Evolutionary conservation across 2,888 invertebrate species (phyloP), one percentile per base, ranked within the genome.

Genomic region (Spodoptera picta): DNA sequence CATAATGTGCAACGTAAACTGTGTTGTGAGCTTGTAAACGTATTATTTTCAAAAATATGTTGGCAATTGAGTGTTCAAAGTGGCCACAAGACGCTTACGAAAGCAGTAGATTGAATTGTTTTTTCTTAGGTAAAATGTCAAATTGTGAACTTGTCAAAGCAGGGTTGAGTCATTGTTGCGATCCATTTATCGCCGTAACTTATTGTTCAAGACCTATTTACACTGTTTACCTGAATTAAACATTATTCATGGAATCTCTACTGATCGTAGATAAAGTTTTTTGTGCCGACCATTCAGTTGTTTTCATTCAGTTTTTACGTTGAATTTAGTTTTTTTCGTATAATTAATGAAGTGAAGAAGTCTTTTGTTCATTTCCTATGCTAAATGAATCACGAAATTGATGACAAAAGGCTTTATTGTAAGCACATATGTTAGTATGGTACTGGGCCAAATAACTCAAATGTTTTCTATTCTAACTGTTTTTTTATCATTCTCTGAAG

Each of bases 91-190:
- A 87, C 82, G 85, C 83, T 80, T 82, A 80, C 82, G 81, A 82
- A 83, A 83, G 83, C 81, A 78, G 83, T 81, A 83, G 80, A 83
- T 87, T 81, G 85, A 83, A 87, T 88, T 92, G 92, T 93, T 93
- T 92, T 92, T 93, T 90, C 87, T 84, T 81, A 83, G 69, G 81
- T 87, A 92, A 92, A 93, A 92, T 93, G 94, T 93, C 94, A 94
- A 94, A 93, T 84, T 85, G 83, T 92, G 91, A 90, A 91, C 90
- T 93, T 95, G 95, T 95, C 95, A 95, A 93, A 89, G 86, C 90
- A 86, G 83, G 92, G 93, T 95, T 95, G 94, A 95, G 92, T 95
- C 95, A 95, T 92, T 93, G 89, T 90, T 90, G 81, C 89, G 84
- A 89, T 86, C 83, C 85, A 85, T 86, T 83, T 87, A 85, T 83